These are phyloP conservation scores for Taphrorychus bicolor DNA, from an alignment of 2,888 invertebrate genomes.

Conservation along the genomic window DNA sequence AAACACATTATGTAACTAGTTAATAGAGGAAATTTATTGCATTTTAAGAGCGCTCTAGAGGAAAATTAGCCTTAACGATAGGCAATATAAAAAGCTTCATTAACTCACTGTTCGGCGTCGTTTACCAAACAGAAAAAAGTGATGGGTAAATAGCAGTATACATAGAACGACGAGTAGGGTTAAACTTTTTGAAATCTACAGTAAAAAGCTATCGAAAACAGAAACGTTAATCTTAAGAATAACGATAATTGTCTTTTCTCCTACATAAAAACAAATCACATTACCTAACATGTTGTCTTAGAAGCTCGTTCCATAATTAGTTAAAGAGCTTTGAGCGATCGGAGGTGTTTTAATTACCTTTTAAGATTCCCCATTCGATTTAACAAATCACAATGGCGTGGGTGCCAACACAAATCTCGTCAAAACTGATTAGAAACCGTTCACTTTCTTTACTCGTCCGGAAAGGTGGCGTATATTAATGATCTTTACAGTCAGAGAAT, in stretches of 20 bases:
- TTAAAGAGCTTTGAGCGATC: conserved; percentile 21
- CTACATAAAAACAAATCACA: not conserved
- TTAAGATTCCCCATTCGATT: conserved; percentile 16
- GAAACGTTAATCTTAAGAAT: too few relatives aligned
- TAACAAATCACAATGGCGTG: conserved; percentile 15
- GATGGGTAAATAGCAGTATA: not conserved
- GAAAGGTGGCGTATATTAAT: conserved; percentile 21
- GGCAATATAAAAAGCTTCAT: conserved; percentile 12
- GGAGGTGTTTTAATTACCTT: conserved; percentile 32
- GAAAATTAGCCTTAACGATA: conserved; percentile 15
- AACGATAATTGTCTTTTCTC: too few relatives aligned
- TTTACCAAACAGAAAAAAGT: conserved; percentile 3
- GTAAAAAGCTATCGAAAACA: too few relatives aligned
- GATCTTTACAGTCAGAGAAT: not conserved
- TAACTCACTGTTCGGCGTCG: conserved; percentile 5
- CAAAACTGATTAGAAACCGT: conserved; percentile 30
- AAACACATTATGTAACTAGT: not conserved
- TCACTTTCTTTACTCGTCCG: conserved; percentile 14
- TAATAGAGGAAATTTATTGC: not conserved
- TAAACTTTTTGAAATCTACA: too few relatives aligned
- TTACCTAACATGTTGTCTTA: conserved; percentile 10
- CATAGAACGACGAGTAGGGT: not conserved
- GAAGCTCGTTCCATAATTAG: conserved; percentile 22
- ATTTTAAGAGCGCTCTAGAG: not conserved
- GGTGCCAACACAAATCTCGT: conserved; percentile 27